Conservation (phyloP, 2,888 invertebrate species). For the Agrochola lota region DNA sequence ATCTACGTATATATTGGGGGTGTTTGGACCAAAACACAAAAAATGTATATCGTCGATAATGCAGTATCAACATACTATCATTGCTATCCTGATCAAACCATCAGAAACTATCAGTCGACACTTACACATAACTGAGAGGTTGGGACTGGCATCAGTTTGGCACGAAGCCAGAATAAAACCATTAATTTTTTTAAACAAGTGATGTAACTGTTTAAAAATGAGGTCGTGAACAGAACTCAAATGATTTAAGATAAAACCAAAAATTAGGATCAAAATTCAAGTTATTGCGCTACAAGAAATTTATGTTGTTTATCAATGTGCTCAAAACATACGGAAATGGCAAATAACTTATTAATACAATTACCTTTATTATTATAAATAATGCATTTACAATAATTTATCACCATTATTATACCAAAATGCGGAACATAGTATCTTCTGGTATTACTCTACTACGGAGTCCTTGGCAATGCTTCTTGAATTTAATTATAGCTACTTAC, state of each 20-base stretch:
- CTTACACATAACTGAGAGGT: constrained; percentile 52
- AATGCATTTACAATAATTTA: constrained; percentile 7
- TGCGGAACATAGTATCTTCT: constrained; percentile 45
- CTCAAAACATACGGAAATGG: background rate
- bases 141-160: constrained; percentile 71
- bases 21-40: background rate
- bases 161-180: constrained; percentile 77
- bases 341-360: background rate
- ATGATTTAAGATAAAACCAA: constrained; percentile 43
- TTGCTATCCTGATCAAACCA: constrained; percentile 57
- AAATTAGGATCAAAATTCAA: constrained; percentile 15
- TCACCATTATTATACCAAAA: constrained; percentile 15
- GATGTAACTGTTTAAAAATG: constrained; percentile 72
- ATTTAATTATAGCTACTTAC: constrained; percentile 87
- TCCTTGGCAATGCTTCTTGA: constrained; percentile 88
- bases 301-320: background rate
- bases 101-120: constrained; percentile 60
- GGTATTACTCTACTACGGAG: constrained; percentile 50
- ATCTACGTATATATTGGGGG: background rate
- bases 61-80: constrained; percentile 40
- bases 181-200: constrained; percentile 76
- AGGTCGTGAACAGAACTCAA: constrained; percentile 64
- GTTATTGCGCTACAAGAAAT: constrained; percentile 9
- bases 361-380: no score
- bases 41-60: constrained; percentile 19